Evolutionary conservation across 2,113 vertebrate genomes (phyloP), one percentile per base, ranked within the genome.

Genomic region (Promerops cafer): DNA sequence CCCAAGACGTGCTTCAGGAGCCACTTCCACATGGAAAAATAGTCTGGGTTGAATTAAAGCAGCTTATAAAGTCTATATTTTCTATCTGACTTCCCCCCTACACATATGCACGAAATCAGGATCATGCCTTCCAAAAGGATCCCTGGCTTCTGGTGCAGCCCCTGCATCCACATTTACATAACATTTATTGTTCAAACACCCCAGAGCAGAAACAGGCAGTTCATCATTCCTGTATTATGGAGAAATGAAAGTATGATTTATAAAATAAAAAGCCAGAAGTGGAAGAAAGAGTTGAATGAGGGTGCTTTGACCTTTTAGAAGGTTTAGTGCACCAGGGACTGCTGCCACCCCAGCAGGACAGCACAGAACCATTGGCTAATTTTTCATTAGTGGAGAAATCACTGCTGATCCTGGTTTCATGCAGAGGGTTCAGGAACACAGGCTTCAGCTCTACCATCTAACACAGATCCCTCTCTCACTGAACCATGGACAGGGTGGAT

Each of bases 61-160:
- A 89, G 85, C 68, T 96, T 84, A 93, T 88, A 90, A 93, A 93
- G 56, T 49, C 92, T 90, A 14, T 85, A 93, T 94, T 94, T 94
- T 89, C 44, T 83, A 79, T 66, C 72, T 94, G n/a, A 24, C 86
- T 84, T 81, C 76, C 90, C 84, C 53, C 83, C 88, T 90, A 78
- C 76, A 92, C 88, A 97, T 95, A 88, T 96, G 94, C 93, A 95
- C 28, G 44, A 96, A 96, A 95, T 95, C 94, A 96, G 94, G 93
- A 97, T 84, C 90, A 52, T 30, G 76, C 47, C 69, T 93, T 86
- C 86, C 80, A 45, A 76, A 89, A 75, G 33, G 80, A 49, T 90
- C 72, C 59, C 61, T 66, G 90, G 52, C 79, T 90, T 45, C 64
- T 69, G 45, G 28, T 39, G 27, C 71, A 90, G 59, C 39, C 24